Evolutionary conservation across 2,888 invertebrate genomes (phyloP), one percentile per base, ranked within the genome.

Genomic region (Entomobrya multifasciata): DNA sequence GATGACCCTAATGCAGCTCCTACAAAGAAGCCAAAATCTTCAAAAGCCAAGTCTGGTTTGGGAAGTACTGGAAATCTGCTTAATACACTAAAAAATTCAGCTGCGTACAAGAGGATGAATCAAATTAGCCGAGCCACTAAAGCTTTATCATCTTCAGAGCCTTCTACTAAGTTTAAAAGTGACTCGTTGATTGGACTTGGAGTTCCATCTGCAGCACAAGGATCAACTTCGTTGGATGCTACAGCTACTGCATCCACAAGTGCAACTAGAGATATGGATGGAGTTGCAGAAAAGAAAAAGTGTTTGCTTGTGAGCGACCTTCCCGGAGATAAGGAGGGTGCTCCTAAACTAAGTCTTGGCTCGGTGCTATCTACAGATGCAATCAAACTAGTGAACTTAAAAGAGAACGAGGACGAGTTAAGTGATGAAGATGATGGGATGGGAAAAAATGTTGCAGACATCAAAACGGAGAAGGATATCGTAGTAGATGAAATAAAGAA

Each of bases 331-430:
- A 91, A 91, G 74, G 95, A 95, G 88, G 94, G 94, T 80, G 96
- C 95, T 83, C 97, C 96, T 0, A 96, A 96, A 92, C 93, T 97
- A 8, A 97, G 97, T 92, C 93, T 97, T 60, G 97, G 97, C 0
- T 96, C 96, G 6, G 97, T 97, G 22, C 93, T 97, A 88, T 95
- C 95, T 86, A 95, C 95, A 79, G 96, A 96, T 80, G 94, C 94
- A 78, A 95, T 95, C 70, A 90, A 89, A 77, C 27, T 90, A 17
- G 89, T 88, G 11, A 88, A 88, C 13, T 88, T 88, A 47, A 90
- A 90, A 27, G 80, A 86, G 44, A 78, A 62, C 20, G 72, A 88
- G 1, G 87, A 88, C 0, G 79, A 49, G 13, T 22, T 25, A 20
- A 62, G 57, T 25, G 90, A 90, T 11, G 89, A 89, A n/a, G 89